These are phyloP conservation scores for Hippopotamus amphibius DNA, from an alignment of 2,113 vertebrate species.

Conservation along the genomic window DNA sequence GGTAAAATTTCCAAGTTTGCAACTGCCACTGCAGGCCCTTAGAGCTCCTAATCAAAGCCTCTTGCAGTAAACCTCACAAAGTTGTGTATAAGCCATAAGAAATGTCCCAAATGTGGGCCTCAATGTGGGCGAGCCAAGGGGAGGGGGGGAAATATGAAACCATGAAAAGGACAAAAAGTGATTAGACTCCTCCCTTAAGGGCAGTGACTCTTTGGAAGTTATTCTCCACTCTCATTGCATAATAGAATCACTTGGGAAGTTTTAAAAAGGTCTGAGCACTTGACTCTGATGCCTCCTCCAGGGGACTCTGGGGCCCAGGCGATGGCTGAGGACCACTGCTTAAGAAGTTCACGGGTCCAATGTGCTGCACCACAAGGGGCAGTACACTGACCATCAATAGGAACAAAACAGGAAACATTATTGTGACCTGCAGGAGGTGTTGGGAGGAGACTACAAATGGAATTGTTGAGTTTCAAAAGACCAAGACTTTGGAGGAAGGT, in stretches of 20 bases:
- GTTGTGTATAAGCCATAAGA: background rate
- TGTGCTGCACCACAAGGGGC: background rate
- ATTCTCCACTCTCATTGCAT: background rate
- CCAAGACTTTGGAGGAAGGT: background rate
- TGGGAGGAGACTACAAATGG: background rate
- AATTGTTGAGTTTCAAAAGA: conserved; percentile 23
- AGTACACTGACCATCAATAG: no score
- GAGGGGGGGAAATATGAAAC: background rate
- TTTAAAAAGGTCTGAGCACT: background rate
- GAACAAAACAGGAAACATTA: background rate
- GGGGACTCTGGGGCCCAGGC: background rate
- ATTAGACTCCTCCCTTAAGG: background rate
- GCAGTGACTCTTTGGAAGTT: background rate
- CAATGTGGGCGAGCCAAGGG: background rate
- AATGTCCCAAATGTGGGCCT: background rate
- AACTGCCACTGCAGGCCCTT: background rate
- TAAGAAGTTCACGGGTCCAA: background rate
- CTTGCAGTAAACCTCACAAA: background rate
- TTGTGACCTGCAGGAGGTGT: background rate
- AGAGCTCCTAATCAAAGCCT: background rate
- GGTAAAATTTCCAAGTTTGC: conserved; percentile 16
- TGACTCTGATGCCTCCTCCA: background rate
- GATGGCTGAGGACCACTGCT: background rate
- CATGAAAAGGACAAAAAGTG: background rate
- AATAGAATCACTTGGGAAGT: background rate